Base-by-base conservation (phyloP, 2,113 vertebrate genomes). In the Thunnus maccoyii region DNA sequence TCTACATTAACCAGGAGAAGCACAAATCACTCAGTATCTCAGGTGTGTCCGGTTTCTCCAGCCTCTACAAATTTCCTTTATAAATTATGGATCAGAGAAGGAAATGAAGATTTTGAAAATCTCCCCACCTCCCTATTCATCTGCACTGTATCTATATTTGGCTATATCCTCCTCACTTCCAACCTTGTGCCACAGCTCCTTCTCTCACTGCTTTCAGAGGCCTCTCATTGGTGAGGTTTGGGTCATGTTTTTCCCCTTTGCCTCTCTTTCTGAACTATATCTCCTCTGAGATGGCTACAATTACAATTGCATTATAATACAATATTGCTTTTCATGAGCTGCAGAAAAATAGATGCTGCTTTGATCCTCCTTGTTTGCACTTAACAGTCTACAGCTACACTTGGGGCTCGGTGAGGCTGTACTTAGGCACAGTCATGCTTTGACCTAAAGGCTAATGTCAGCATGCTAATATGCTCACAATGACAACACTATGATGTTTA, bases 71-170 rank as follows among this genome's bases (percentile, higher is more conserved):
- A 90, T 87, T 55, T 46, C 65, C 74, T 71, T 86, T 61, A 91
- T 94, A 85, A 94, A 92, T 93, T 90, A 93, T 93, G 77, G 22
- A 91, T 90, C 46, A 72, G 36, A 82, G 62, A 70, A 79, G 76
- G 72, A 78, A 77, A 62, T 13, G 25, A 75, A 72, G 61, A 72
- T 63, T 57, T 66, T 18, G 11, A 65, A 56, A 81, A 74, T 25
- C 0, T 0, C 36, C 32, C 16, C 17, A 7, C 10, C 8, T 18
- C 11, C 27, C 36, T 41, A 3, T 73, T 60, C 46, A 62, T 80
- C 0, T 46, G 12, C 22, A 27, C 47, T 70, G 20, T 5, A 15
- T 60, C 46, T 72, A 36, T 81, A 47, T 58, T 68, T 57, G 18
- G 12, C 17, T 46, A 11, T 63, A n/a, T 41, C 60, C 0, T 41